Evolutionary conservation across 2,888 invertebrate genomes (phyloP).

Genomic region (Drosophila kokeensis): DNA sequence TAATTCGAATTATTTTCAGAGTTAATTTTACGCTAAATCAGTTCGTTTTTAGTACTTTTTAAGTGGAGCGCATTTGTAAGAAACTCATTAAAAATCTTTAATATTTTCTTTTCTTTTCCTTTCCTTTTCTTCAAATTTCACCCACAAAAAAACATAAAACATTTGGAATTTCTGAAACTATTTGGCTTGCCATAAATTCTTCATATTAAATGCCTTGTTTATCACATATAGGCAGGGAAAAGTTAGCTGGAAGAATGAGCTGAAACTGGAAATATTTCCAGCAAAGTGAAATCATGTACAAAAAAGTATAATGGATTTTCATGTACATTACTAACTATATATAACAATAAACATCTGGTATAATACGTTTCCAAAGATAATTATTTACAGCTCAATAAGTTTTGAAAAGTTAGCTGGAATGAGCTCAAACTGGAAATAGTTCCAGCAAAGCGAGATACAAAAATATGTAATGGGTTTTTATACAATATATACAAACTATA

Average conservation of each 20-base stretch:
- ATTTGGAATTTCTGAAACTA: slow-evolving; percentile 3
- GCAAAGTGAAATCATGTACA: neutral
- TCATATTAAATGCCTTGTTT: slow-evolving; percentile 11
- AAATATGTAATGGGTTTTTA: neutral
- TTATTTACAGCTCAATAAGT: neutral
- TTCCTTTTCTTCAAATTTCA: neutral
- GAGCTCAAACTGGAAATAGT: neutral
- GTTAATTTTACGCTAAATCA: neutral
- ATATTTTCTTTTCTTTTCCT: neutral
- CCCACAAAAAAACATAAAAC: neutral
- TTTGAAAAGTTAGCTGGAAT: neutral
- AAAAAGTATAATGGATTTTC: neutral
- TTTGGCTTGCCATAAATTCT: slow-evolving; percentile 4
- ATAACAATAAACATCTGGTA: neutral
- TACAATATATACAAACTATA: neutral
- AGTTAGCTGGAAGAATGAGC: neutral
- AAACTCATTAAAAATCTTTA: slow-evolving; percentile 1
- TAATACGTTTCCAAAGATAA: neutral
- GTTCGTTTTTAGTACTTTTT: neutral
- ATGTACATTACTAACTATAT: neutral
- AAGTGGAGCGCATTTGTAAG: neutral
- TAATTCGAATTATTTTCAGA: neutral
- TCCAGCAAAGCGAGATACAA: neutral
- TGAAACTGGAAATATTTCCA: neutral
- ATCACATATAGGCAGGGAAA: neutral